A percentile compares a stretch with the other conserved stretches of the same genome.
Conservation (phyloP, 2,797 vertebrate species). For the Parauchenoglanis punctatus region DNA sequence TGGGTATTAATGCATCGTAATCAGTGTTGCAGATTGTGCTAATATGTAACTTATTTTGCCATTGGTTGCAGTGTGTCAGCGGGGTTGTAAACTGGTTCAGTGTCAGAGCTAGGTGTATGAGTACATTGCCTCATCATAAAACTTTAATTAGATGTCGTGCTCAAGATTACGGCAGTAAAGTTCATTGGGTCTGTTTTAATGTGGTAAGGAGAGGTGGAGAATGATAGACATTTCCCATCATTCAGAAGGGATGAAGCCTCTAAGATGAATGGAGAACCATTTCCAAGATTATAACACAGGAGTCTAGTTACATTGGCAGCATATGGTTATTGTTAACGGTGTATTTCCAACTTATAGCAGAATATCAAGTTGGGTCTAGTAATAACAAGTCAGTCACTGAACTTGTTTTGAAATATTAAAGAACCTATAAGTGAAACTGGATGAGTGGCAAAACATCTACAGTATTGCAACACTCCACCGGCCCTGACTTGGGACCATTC, state of each 20-base stretch:
- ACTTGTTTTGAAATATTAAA: not conserved
- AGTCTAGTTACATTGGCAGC: not conserved
- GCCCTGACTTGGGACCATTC: not conserved
- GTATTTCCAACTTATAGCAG: not conserved
- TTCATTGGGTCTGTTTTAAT: constrained; percentile 35
- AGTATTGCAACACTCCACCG: constrained; percentile 2
- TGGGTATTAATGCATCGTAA: constrained; percentile 31
- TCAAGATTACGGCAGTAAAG: constrained; percentile 40
- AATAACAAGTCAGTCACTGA: not conserved
- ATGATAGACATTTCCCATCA: constrained; percentile 23
- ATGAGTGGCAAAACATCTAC: not conserved
- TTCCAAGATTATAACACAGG: not conserved
- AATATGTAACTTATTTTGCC: constrained; percentile 51
- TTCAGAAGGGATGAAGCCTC: not conserved
- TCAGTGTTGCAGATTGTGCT: constrained; percentile 51
- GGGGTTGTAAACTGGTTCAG: constrained; percentile 26
- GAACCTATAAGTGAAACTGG: not conserved
- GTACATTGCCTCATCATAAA: constrained; percentile 52
- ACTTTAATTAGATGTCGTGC: constrained; percentile 34
- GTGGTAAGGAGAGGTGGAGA: constrained; percentile 25
- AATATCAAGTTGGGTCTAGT: not conserved
- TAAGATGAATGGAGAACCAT: not conserved
- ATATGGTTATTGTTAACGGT: not conserved
- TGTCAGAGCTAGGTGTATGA: constrained; percentile 40
- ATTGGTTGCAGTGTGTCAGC: constrained; percentile 43